Conservation (phyloP, 1,140 invertebrate genomes). For the Zaprionus ornatus region DNA sequence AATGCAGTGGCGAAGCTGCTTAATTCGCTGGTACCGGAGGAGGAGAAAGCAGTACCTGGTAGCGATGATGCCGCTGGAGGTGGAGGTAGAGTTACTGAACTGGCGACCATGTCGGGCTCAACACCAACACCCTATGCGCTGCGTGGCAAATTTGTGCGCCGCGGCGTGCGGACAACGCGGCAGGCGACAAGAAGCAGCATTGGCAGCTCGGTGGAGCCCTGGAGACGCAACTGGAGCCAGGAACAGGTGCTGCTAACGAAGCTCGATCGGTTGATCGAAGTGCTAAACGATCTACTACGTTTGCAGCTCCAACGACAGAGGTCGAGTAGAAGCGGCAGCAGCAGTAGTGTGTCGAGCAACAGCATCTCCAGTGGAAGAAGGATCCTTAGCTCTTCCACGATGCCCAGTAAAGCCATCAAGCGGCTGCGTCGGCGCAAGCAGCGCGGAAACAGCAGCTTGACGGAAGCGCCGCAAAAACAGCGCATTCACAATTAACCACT, state of each 20-base stretch:
- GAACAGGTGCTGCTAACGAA: conserved; percentile 35
- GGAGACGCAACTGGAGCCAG: neutral
- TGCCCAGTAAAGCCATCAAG: conserved; percentile 8
- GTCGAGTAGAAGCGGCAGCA: neutral
- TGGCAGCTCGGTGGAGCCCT: neutral
- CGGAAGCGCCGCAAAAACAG: neutral
- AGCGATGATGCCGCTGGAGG: neutral
- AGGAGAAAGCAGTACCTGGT: neutral
- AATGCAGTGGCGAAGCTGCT: conserved; percentile 46
- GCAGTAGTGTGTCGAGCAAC: neutral
- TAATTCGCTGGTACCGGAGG: conserved; percentile 20
- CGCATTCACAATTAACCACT: neutral
- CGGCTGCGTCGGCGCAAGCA: conserved; percentile 22
- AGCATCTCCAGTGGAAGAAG: conserved; percentile 7
- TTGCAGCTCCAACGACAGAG: conserved; percentile 53
- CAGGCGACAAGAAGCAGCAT: conserved; percentile 27
- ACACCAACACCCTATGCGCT: conserved; percentile 63
- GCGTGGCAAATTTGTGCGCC: conserved; percentile 65
- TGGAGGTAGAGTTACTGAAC: neutral
- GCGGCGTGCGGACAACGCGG: conserved; percentile 51
- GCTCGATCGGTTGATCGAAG: conserved; percentile 64
- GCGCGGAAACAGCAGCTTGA: conserved; percentile 1
- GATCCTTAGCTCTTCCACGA: neutral
- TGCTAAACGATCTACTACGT: conserved; percentile 55
- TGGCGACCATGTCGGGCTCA: neutral